phyloP scores from a whole-genome alignment of 2,888 invertebrate genomes.

The Ectemnius continuus region DNA sequence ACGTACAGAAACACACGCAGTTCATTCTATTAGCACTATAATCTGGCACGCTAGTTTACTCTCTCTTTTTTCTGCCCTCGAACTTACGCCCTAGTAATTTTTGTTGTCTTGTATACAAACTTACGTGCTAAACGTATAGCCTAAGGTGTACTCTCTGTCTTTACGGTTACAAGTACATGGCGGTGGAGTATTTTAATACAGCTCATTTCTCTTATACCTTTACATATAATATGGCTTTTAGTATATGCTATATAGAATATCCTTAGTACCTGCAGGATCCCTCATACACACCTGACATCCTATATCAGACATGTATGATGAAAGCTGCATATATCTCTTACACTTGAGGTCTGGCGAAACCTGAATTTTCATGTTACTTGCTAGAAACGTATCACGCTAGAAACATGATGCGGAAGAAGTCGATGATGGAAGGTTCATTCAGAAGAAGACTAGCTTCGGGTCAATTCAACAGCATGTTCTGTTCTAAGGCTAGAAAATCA shows the following conservation, averaged over 20 bases:
- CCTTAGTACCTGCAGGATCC: conserved; percentile 51
- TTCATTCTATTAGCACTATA: conserved; percentile 14
- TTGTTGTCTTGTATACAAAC: conserved; percentile 76
- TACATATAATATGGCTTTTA: conserved; percentile 68
- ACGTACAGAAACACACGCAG: conserved; percentile 17
- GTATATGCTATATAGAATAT: conserved; percentile 69
- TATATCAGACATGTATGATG: conserved; percentile 56
- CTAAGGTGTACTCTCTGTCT: conserved; percentile 71
- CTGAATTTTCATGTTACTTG: conserved; percentile 72
- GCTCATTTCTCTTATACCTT: conserved; percentile 63
- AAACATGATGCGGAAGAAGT: conserved; percentile 52
- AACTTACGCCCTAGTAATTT: conserved; percentile 61
- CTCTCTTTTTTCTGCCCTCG: conserved; percentile 37
- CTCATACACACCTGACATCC: too few species aligned
- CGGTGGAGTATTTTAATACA: conserved; percentile 76
- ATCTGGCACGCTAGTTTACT: conserved; percentile 23
- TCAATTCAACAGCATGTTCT: background rate
- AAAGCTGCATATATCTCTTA: conserved; percentile 69
- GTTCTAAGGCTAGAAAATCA: background rate
- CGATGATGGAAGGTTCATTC: conserved; percentile 20
- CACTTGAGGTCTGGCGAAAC: conserved; percentile 77
- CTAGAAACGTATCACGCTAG: conserved; percentile 58
- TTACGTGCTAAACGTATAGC: conserved; percentile 71
- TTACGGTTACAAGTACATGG: conserved; percentile 74
- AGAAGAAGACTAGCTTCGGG: conserved; percentile 36